Percentiles rank a stretch among this genome's conserved stretches.
phyloP scores from a whole-genome alignment of 2,888 invertebrate genomes.

The Lepeophtheirus nordmannii region DNA sequence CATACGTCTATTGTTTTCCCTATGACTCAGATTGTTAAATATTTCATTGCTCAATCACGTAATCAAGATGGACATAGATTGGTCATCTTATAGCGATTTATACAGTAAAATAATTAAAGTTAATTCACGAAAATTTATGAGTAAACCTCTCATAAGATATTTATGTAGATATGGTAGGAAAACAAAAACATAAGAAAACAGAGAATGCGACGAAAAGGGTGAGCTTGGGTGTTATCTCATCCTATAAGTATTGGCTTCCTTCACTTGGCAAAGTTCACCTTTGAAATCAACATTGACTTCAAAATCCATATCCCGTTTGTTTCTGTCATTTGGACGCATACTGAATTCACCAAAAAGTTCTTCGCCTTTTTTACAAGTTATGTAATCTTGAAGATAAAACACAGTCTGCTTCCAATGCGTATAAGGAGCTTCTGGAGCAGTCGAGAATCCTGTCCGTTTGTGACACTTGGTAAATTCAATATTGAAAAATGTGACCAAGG shows the following conservation, averaged over 20 bases:
- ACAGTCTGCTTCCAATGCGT: constrained; percentile 99
- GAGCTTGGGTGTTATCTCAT: constrained; percentile 51
- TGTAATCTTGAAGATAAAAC: constrained; percentile 90
- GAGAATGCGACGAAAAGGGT: neutral
- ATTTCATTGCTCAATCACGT: too few species aligned
- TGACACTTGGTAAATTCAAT: constrained; percentile 99
- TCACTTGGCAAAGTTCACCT: constrained; percentile 66
- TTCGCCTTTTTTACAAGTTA: constrained; percentile 87
- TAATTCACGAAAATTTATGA: neutral
- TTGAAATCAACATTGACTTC: constrained; percentile 80
- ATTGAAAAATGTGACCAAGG: constrained; percentile 95
- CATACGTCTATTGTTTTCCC: too few species aligned
- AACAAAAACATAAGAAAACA: constrained; percentile 3
- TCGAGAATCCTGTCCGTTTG: constrained; percentile 93
- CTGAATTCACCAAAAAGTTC: constrained; percentile 78
- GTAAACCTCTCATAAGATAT: neutral
- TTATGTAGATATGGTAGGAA: neutral
- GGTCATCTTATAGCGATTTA: neutral
- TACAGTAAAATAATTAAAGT: too few species aligned
- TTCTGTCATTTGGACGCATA: constrained; percentile 88
- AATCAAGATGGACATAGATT: neutral
- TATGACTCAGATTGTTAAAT: too few species aligned
- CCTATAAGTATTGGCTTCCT: constrained; percentile 68
- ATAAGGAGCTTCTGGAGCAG: constrained; percentile 91
- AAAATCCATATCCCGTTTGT: constrained; percentile 94